Evolutionary conservation across 2,888 invertebrate species (phyloP), one percentile per base, ranked within the genome.

Genomic region (Pseudeuparius sepicola): DNA sequence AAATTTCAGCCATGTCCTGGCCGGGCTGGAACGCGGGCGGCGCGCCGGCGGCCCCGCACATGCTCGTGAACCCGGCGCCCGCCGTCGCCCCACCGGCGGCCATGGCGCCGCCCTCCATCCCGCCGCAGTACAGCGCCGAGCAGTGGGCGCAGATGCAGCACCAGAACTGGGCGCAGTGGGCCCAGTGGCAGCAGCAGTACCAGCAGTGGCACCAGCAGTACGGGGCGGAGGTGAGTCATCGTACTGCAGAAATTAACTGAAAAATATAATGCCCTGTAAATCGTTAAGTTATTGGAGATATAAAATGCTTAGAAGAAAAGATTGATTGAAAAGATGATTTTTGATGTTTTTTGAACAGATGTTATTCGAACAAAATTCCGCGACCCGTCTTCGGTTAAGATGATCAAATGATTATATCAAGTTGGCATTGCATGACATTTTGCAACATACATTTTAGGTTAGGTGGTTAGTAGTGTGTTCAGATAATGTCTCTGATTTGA

Each of bases 181-280:
- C 75, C 6, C 79, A 80, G 47, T 82, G 81, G 81, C 79, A 82
- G 50, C 77, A 77, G 46, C 81, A 81, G 50, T 82, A 80, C 61
- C 73, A 76, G 30, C 78, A 78, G 49, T 80, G 80, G 81, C 81
- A 81, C 54, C 71, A 68, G 40, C 79, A 80, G 51, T 81, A 79
- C 57, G 81, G 79, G 28, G 78, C 77, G 37, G 78, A 80, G 72
- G 80, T 80, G 63, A 41, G 41, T 36, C 17, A 36, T n/a, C n/a
- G n/a, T n/a, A n/a, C n/a, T n/a, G n/a, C n/a, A n/a, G n/a, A n/a
- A n/a, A n/a, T n/a, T n/a, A n/a, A n/a, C n/a, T n/a, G n/a, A n/a
- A n/a, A n/a, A n/a, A n/a, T n/a, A n/a, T n/a, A n/a, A n/a, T n/a
- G n/a, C n/a, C n/a, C n/a, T n/a, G n/a, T n/a, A n/a, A n/a, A n/a